Conservation (phyloP, 1,140 invertebrate genomes). For the Leptinotarsa undecemlineata region DNA sequence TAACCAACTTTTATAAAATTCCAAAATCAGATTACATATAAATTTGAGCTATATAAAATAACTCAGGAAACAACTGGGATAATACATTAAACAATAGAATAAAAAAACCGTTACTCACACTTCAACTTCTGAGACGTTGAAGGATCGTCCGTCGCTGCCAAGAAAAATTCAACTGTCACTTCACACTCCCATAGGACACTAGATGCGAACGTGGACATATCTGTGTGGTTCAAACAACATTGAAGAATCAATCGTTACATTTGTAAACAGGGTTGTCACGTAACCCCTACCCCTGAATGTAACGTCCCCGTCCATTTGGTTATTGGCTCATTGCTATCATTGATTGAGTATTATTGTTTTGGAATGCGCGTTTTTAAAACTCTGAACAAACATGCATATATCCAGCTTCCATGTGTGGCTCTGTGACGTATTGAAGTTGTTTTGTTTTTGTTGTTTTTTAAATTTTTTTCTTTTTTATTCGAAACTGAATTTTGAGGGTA, state of each 20-base stretch:
- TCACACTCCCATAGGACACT: slow-evolving; percentile 45
- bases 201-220: slow-evolving; percentile 48
- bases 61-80: no score
- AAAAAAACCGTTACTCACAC: not conserved
- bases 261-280: slow-evolving; percentile 58
- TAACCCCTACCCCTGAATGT: slow-evolving; percentile 50
- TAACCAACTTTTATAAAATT: no score
- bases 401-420: slow-evolving; percentile 39
- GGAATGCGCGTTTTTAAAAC: slow-evolving; percentile 58
- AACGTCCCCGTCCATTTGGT: slow-evolving; percentile 56
- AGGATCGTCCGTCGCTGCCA: not conserved
- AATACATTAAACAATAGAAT: not conserved
- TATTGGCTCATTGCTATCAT: slow-evolving; percentile 58
- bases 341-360: slow-evolving; percentile 59
- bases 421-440: slow-evolving; percentile 47
- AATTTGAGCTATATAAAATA: no score
- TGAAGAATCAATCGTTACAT: slow-evolving; percentile 58
- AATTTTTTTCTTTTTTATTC: slow-evolving; percentile 35
- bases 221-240: slow-evolving; percentile 55
- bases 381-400: slow-evolving; percentile 53
- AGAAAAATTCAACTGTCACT: slow-evolving; percentile 23
- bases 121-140: not conserved
- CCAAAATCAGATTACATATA: no score
- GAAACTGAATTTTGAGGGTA: slow-evolving; percentile 31
- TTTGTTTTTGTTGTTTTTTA: slow-evolving; percentile 42